Percentiles rank a stretch among this genome's conserved stretches.
Evolutionary conservation across 2,888 invertebrate genomes (phyloP).

Genomic region (Drosophila fungiperda): DNA sequence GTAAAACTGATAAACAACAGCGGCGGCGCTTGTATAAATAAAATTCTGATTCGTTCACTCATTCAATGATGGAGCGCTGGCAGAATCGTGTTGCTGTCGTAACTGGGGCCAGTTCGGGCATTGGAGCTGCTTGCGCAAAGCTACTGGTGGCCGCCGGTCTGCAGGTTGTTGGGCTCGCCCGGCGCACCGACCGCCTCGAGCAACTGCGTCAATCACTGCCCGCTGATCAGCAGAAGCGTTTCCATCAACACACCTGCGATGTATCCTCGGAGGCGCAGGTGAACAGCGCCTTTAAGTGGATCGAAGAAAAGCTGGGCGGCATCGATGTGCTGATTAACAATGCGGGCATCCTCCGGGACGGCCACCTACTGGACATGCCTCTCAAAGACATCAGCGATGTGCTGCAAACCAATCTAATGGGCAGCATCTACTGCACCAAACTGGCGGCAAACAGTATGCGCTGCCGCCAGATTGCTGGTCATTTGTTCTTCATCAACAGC

Average conservation of each 20-base stretch:
- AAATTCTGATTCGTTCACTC: conserved; percentile 1
- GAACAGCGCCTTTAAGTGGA: conserved; percentile 86
- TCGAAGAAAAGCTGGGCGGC: conserved; percentile 86
- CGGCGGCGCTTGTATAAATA: conserved; percentile 24
- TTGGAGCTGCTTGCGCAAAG: conserved; percentile 86
- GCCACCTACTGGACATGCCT: conserved; percentile 79
- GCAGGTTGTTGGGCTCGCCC: conserved; percentile 86
- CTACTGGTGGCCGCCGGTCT: conserved; percentile 86
- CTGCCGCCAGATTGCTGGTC: conserved; percentile 78
- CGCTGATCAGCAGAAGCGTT: conserved; percentile 60
- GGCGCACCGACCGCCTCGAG: conserved; percentile 75
- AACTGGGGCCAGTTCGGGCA: conserved; percentile 88
- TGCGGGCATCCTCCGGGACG: conserved; percentile 85
- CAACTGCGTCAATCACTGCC: conserved; percentile 65
- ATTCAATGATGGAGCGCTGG: conserved; percentile 80
- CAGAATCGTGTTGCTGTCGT: conserved; percentile 87
- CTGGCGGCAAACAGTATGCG: conserved; percentile 86
- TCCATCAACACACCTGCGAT: conserved; percentile 84
- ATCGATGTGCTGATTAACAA: conserved; percentile 88
- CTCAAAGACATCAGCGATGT: conserved; percentile 74
- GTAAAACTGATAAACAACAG: conserved; percentile 27
- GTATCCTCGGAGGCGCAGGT: conserved; percentile 86
- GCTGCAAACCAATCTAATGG: conserved; percentile 86
- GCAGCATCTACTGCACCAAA: conserved; percentile 85
- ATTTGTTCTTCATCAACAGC: conserved; percentile 81